These are phyloP conservation scores for Tinea trinotella DNA, from an alignment of 2,888 invertebrate species.

Conservation along the genomic window DNA sequence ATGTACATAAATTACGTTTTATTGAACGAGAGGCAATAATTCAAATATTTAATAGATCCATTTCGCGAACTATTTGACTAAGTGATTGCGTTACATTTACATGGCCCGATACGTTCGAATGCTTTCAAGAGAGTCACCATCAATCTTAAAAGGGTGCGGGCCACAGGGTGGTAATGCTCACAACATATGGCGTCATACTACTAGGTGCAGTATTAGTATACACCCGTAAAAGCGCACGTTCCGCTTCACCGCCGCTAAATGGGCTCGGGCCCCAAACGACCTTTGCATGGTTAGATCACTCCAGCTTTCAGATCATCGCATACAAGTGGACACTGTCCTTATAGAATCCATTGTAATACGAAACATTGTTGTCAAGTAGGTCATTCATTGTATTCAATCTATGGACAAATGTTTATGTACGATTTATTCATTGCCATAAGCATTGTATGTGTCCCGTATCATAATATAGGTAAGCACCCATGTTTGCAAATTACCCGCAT, in stretches of 20 bases:
- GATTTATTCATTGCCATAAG: neutral
- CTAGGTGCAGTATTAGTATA: conserved; percentile 4
- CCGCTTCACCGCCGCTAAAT: conserved; percentile 48
- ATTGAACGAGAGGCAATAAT: conserved; percentile 9
- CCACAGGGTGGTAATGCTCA: conserved; percentile 49
- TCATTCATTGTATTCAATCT: neutral
- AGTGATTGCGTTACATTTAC: conserved; percentile 68
- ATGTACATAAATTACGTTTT: neutral
- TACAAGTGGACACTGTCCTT: conserved; percentile 40
- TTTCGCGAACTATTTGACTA: conserved; percentile 57
- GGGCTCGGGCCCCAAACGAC: conserved; percentile 27
- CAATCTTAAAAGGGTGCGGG: conserved; percentile 62
- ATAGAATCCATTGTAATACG: conserved; percentile 3
- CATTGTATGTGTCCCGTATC: neutral
- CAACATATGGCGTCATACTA: conserved; percentile 56
- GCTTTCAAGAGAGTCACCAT: conserved; percentile 49
- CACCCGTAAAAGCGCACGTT: conserved; percentile 28
- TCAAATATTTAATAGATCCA: conserved; percentile 11
- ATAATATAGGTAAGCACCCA: neutral
- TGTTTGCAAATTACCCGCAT: conserved; percentile 54
- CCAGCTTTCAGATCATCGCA: conserved; percentile 30
- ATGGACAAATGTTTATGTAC: neutral
- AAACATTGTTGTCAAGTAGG: neutral
- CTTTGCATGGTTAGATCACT: neutral
- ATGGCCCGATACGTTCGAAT: conserved; percentile 67